A percentile compares a stretch with the other conserved stretches of the same genome.
phyloP scores from a whole-genome alignment of 2,113 vertebrate species.

The Trogon surrucura region DNA sequence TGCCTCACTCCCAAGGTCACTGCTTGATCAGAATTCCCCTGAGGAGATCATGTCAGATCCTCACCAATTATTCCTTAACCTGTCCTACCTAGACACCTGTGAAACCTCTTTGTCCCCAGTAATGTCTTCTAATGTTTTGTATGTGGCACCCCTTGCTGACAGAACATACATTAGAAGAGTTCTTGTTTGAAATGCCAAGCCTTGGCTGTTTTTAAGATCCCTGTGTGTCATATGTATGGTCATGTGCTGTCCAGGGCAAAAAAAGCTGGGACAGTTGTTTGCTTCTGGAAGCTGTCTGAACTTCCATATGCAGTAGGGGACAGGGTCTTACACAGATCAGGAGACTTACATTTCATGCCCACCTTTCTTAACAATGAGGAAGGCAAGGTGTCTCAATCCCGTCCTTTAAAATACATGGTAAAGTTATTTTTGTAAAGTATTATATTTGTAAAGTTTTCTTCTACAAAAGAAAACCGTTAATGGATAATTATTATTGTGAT shows the following conservation, averaged over 20 bases:
- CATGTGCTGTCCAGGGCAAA: not conserved
- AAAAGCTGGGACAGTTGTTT: not conserved
- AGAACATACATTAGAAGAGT: not conserved
- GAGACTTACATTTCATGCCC: not conserved
- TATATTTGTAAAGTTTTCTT: not conserved
- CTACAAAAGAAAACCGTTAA: not conserved
- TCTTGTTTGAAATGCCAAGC: not conserved
- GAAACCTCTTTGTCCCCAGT: not conserved
- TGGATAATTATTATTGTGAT: not conserved
- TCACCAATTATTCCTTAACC: not conserved
- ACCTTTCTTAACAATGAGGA: not conserved
- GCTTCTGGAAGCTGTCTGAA: not conserved
- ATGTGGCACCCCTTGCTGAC: not conserved
- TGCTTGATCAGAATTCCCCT: not conserved
- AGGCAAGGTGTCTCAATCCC: not conserved
- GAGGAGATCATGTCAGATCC: not conserved
- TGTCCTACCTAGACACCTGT: not conserved
- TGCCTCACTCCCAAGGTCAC: not conserved
- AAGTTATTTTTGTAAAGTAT: not conserved
- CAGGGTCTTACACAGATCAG: not conserved
- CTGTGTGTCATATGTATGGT: not conserved
- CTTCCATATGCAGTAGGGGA: not conserved
- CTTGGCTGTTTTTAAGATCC: not conserved
- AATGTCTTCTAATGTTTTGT: not conserved
- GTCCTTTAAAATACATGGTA: not conserved